Conservation (phyloP, 2,797 vertebrate species). For the Petrocephalus schoutedeni region DNA sequence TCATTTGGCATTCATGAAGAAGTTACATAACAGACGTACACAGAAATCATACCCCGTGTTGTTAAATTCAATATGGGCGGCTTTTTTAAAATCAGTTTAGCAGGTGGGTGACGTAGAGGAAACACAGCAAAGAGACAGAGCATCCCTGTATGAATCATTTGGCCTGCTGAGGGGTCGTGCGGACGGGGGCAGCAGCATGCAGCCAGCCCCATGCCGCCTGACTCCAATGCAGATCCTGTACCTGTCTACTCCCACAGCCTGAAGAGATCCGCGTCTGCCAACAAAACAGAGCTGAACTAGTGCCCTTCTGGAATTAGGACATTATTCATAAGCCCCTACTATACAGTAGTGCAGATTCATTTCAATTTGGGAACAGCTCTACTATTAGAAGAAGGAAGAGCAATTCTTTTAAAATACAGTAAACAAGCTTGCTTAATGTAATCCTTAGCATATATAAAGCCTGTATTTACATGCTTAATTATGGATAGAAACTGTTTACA, state of each 20-base stretch:
- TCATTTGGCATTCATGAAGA: not conserved
- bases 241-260: not conserved
- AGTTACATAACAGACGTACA: not conserved
- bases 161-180: not conserved
- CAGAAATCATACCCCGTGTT: not conserved
- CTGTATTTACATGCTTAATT: not conserved
- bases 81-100: not conserved
- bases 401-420: not conserved
- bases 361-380: not conserved
- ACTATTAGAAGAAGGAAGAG: not conserved
- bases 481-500: not conserved
- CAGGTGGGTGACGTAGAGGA: not conserved
- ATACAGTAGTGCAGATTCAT: not conserved
- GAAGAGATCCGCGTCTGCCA: not conserved
- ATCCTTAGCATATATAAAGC: not conserved
- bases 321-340: not conserved
- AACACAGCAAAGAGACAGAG: not conserved
- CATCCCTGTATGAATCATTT: conserved; percentile 1
- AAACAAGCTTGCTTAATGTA: not conserved
- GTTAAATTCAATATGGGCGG: not conserved
- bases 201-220: not conserved
- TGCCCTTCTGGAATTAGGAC: not conserved
- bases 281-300: conserved; percentile 1
- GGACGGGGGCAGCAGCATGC: not conserved
- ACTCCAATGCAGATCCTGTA: not conserved